A percentile compares a stretch with the other conserved stretches of the same genome.
These are phyloP conservation scores for Agrilus planipennis DNA, from an alignment of 1,140 invertebrate species.

Conservation along the genomic window DNA sequence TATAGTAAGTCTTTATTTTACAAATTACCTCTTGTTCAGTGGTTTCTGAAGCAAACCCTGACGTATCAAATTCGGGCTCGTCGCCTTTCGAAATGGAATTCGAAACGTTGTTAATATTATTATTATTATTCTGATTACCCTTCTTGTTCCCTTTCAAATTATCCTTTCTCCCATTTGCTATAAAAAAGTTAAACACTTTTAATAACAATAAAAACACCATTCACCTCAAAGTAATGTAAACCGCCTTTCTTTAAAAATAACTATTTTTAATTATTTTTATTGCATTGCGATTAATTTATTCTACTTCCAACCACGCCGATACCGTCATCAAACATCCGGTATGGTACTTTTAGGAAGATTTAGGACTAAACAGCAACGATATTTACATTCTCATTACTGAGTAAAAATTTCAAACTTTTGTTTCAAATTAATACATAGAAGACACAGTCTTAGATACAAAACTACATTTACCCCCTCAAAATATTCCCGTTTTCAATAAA, in stretches of 20 bases:
- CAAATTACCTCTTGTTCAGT: slow-evolving; percentile 47
- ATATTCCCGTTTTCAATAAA: too few relatives aligned
- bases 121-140: slow-evolving; percentile 17
- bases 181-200: too few relatives aligned
- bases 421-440: too few relatives aligned
- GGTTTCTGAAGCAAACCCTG: slow-evolving; percentile 57
- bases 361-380: too few relatives aligned
- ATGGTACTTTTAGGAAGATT: slow-evolving; percentile 5
- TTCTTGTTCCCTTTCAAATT: too few relatives aligned
- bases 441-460: too few relatives aligned
- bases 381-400: too few relatives aligned
- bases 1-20: not conserved
- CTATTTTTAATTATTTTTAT: not conserved
- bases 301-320: slow-evolving; percentile 5
- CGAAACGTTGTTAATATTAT: slow-evolving; percentile 22
- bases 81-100: slow-evolving; percentile 29
- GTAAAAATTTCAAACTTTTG: too few relatives aligned
- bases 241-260: slow-evolving; percentile 1
- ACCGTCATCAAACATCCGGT: not conserved
- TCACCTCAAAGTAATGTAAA: too few relatives aligned
- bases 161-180: slow-evolving; percentile 3
- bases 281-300: not conserved
- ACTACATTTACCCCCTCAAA: too few relatives aligned
- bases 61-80: slow-evolving; percentile 46
- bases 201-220: too few relatives aligned